Conservation (phyloP, 1,140 invertebrate species). For the Drosophila biarmipes region DNA sequence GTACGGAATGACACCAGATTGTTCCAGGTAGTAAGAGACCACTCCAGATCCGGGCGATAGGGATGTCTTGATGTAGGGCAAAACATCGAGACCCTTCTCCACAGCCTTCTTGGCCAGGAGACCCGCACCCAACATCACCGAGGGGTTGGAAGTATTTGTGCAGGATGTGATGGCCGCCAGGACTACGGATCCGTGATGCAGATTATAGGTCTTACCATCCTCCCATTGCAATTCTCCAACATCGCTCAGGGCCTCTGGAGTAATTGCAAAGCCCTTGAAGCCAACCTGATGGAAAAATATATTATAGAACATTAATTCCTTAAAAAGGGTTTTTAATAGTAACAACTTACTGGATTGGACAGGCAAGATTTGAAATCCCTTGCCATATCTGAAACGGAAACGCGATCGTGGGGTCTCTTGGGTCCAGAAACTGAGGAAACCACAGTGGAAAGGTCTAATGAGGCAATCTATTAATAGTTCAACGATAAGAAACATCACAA, state of each 20-base stretch:
- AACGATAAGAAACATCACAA: too few relatives aligned
- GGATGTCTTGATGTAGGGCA: slow-evolving; percentile 98
- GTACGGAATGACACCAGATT: slow-evolving; percentile 93
- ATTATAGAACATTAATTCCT: too few relatives aligned
- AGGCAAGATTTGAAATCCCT: slow-evolving; percentile 94
- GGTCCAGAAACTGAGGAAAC: slow-evolving; percentile 98
- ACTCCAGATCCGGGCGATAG: slow-evolving; percentile 98
- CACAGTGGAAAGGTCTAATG: slow-evolving; percentile 93
- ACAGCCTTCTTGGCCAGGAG: slow-evolving; percentile 97
- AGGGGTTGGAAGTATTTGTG: slow-evolving; percentile 99
- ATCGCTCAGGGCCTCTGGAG: slow-evolving; percentile 86
- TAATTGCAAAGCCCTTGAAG: slow-evolving; percentile 97
- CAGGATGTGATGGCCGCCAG: slow-evolving; percentile 99
- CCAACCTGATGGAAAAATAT: slow-evolving; percentile 88
- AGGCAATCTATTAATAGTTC: neutral
- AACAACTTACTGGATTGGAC: slow-evolving; percentile 91
- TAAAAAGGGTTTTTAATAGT: neutral
- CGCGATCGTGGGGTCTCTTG: slow-evolving; percentile 98
- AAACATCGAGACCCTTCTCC: slow-evolving; percentile 93
- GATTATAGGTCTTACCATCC: slow-evolving; percentile 92
- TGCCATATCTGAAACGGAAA: slow-evolving; percentile 96
- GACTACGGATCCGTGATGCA: slow-evolving; percentile 97
- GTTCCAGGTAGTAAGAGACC: slow-evolving; percentile 97
- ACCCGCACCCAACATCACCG: slow-evolving; percentile 98
- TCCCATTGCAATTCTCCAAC: slow-evolving; percentile 91